Evolutionary conservation across 2,797 vertebrate genomes (phyloP).

Genomic region (Astyanax mexicanus): DNA sequence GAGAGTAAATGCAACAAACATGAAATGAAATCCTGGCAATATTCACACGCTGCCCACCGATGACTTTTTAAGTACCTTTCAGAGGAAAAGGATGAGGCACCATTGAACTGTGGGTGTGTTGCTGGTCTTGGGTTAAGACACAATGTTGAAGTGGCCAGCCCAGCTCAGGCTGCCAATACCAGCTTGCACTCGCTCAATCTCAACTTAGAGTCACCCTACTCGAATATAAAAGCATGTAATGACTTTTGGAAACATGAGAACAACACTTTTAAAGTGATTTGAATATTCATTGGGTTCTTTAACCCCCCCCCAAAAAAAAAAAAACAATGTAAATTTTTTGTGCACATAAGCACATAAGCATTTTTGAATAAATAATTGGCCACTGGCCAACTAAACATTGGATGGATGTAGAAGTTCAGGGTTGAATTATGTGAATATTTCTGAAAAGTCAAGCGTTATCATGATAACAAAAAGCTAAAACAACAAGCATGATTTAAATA

Average conservation of each 20-base stretch:
- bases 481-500: neutral
- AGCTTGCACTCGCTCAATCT: neutral
- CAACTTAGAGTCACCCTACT: neutral
- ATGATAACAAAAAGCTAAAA: neutral
- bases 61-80: conserved; percentile 47
- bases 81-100: conserved; percentile 34
- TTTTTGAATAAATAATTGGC: too few relatives aligned
- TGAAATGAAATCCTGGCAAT: conserved; percentile 74
- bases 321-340: too few relatives aligned
- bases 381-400: neutral
- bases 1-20: conserved; percentile 80
- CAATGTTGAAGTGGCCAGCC: neutral
- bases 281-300: neutral
- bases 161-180: conserved; percentile 6
- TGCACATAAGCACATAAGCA: too few relatives aligned
- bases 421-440: neutral
- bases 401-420: neutral
- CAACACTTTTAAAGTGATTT: neutral
- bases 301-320: too few relatives aligned
- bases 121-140: conserved; percentile 25
- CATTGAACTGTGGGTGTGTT: conserved; percentile 18
- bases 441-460: neutral
- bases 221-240: neutral
- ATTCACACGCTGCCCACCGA: conserved; percentile 64
- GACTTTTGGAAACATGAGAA: neutral